Evolutionary conservation across 2,888 invertebrate genomes (phyloP).

Genomic region (Athrips mouffetella): DNA sequence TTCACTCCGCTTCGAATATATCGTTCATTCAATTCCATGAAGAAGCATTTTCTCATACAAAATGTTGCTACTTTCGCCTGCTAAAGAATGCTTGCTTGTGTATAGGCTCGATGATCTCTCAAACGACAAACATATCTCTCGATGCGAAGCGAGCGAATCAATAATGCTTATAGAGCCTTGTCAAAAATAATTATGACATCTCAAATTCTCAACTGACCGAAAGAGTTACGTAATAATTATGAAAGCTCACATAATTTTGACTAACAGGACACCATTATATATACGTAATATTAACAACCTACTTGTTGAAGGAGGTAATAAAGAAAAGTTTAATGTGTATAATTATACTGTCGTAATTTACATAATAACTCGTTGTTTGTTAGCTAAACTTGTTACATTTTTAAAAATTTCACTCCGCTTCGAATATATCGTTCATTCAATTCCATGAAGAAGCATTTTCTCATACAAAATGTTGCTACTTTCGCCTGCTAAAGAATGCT

Average conservation of each 20-base stretch:
- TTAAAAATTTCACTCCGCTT: slow-evolving; percentile 30
- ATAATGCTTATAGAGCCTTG: too few species aligned
- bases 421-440: slow-evolving; percentile 36
- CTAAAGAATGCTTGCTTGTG: slow-evolving; percentile 41
- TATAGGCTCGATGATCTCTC: too few species aligned
- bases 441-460: slow-evolving; percentile 59
- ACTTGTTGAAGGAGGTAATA: neutral
- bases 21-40: slow-evolving; percentile 47
- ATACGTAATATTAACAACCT: slow-evolving; percentile 3
- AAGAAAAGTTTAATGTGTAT: slow-evolving; percentile 7
- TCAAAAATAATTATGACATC: neutral
- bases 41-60: slow-evolving; percentile 60
- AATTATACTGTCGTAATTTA: slow-evolving; percentile 13
- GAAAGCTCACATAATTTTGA: slow-evolving; percentile 2
- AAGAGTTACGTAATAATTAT: slow-evolving; percentile 17
- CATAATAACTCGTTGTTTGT: slow-evolving; percentile 17
- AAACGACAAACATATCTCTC: too few species aligned
- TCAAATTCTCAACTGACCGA: too few species aligned
- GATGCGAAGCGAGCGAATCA: too few species aligned
- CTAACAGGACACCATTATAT: slow-evolving; percentile 13
- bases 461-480: slow-evolving; percentile 58
- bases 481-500: slow-evolving; percentile 54
- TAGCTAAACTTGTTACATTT: slow-evolving; percentile 20
- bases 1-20: slow-evolving; percentile 28
- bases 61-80: slow-evolving; percentile 62